Evolutionary conservation across 2,888 invertebrate genomes (phyloP).

Genomic region (Lepas anatifera): DNA sequence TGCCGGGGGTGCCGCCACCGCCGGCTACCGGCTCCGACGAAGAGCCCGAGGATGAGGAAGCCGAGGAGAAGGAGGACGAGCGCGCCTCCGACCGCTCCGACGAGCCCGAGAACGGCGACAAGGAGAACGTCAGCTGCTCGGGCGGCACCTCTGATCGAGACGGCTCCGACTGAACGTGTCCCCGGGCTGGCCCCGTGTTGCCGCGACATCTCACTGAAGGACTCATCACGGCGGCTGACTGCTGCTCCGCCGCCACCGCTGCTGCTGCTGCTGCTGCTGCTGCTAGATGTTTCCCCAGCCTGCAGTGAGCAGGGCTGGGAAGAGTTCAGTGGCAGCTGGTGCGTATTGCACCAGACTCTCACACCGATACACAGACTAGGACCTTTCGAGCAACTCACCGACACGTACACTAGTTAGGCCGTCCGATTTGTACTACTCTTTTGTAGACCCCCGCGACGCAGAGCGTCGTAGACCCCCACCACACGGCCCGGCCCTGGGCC

Average conservation of each 20-base stretch:
- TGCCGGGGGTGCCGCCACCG: not conserved
- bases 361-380: not conserved
- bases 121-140: slow-evolving; percentile 8
- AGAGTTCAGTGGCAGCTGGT: too few species aligned
- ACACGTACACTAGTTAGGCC: slow-evolving; percentile 3
- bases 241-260: too few species aligned
- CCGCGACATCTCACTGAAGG: too few species aligned
- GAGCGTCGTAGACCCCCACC: not conserved
- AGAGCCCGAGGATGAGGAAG: not conserved
- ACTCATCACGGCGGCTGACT: too few species aligned
- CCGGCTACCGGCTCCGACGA: not conserved
- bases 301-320: too few species aligned
- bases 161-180: not conserved
- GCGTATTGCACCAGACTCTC: not conserved
- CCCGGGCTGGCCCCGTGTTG: too few species aligned
- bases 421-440: slow-evolving; percentile 10
- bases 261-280: too few species aligned
- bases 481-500: not conserved
- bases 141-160: slow-evolving; percentile 6
- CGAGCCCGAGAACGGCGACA: slow-evolving; percentile 1
- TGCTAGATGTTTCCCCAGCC: too few species aligned
- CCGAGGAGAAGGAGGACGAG: not conserved
- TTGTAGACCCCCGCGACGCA: not conserved
- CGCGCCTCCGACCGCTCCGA: not conserved
- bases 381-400: too few species aligned